Evolutionary conservation across 2,113 vertebrate species (phyloP).

Genomic region (Azemiops feae): DNA sequence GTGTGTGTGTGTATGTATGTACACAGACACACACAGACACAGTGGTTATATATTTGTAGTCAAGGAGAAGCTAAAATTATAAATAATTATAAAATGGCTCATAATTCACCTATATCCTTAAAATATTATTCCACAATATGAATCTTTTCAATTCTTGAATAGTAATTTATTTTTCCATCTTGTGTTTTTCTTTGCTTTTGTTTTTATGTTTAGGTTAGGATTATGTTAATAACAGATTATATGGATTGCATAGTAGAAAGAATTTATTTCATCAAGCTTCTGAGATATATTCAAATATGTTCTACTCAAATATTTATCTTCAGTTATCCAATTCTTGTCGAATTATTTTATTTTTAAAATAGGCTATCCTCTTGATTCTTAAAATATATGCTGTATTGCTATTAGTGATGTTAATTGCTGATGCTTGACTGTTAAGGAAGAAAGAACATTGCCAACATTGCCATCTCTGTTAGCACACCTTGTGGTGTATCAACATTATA

Average conservation of each 20-base stretch:
- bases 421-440: background rate
- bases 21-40: no score
- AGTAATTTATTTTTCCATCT: conserved; percentile 9
- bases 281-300: conserved; percentile 13
- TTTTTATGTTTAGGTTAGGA: conserved; percentile 15
- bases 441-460: background rate
- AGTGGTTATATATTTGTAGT: no score
- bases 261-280: conserved; percentile 12
- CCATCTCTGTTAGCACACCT: background rate
- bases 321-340: conserved; percentile 34
- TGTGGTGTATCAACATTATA: background rate
- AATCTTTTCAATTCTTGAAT: conserved; percentile 18
- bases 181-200: conserved; percentile 25
- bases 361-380: background rate
- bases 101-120: background rate
- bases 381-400: conserved; percentile 7
- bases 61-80: no score
- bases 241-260: conserved; percentile 1
- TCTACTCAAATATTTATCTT: conserved; percentile 13
- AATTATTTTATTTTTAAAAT: background rate
- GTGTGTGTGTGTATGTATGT: no score
- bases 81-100: background rate
- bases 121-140: conserved; percentile 1
- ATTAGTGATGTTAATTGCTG: background rate
- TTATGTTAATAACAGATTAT: conserved; percentile 25